Base-by-base conservation (phyloP, 2,113 vertebrate species). In the Chaetorhynchus papuensis region DNA sequence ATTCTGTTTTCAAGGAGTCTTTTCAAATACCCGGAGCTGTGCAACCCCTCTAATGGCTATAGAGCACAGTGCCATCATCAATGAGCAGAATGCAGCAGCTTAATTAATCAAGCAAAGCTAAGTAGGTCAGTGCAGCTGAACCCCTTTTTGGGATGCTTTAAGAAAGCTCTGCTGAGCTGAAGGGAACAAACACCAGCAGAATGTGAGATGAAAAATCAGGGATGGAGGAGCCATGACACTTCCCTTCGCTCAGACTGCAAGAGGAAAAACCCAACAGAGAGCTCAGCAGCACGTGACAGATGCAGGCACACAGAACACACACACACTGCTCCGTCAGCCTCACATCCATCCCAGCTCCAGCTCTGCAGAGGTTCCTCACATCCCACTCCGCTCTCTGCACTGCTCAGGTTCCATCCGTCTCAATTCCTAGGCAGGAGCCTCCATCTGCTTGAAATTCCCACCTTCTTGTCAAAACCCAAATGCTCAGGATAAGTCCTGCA, bases 331-430 rank as follows among this genome's bases (percentile, higher is more conserved):
- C 66, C 76, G 22, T 2, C 75, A 79, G 35, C 57, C 70, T 23
- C 72, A 8, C 45, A 24, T 3, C 72, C 83, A 37, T 3, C 33
- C 63, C 37, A 39, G 3, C 2, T 22, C n/a, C 83, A 37, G 8
- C 89, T 16, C 61, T n/a, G 26, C 74, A 68, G 42, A 52, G 37
- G 2, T 1, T 30, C 27, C 42, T 23, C 65, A 6, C 3, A 2
- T 2, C 47, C 35, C 42, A 4, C 35, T 27, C 71, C 63, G 63
- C 57, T 37, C 71, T 4, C 0, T 22, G 52, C 11, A 6, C 75
- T 9, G 15, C 66, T 54, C 1, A 0, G 28, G 1, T 15, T 59
- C 56, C 30, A 45, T 2, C 17, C 0, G 7, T 3, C 54, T 61
- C 11, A 2, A 26, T 26, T 18, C 31, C 66, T 1, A 5, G 4